A percentile compares a stretch with the other conserved stretches of the same genome.
phyloP scores from a whole-genome alignment of 2,113 vertebrate species.

The Phoenicopterus ruber region DNA sequence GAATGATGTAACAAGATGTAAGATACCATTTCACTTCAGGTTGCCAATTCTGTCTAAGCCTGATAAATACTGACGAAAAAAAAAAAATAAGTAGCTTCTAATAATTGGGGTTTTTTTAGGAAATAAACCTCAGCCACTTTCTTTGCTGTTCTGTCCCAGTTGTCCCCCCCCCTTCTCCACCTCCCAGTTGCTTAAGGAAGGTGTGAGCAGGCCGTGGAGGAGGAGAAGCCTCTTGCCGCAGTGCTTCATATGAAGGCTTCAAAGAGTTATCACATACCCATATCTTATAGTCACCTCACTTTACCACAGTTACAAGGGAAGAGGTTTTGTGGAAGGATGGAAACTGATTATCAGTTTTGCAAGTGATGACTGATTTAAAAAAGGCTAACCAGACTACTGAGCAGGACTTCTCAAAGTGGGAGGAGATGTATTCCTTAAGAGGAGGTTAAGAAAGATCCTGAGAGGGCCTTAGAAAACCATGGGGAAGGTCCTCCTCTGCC shows the following conservation, averaged over 20 bases:
- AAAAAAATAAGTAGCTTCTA: neutral
- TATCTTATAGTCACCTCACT: neutral
- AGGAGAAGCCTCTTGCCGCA: neutral
- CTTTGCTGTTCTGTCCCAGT: neutral
- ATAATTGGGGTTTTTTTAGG: neutral
- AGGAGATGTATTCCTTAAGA: neutral
- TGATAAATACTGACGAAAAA: neutral
- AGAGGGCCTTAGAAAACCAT: neutral
- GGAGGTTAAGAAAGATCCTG: neutral
- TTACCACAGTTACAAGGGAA: neutral
- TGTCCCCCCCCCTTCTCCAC: accelerated
- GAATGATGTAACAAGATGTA: neutral
- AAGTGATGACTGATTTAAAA: neutral
- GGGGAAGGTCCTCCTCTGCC: accelerated
- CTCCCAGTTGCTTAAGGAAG: neutral
- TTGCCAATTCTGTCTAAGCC: neutral
- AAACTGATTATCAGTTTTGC: neutral
- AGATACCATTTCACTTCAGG: neutral
- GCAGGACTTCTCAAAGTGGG: neutral
- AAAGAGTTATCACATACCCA: neutral
- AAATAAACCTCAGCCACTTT: neutral
- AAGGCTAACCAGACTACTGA: neutral
- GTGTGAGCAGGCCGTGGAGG: neutral
- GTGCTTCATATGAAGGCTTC: neutral
- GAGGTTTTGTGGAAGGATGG: neutral